Base-by-base conservation (phyloP, 2,113 vertebrate genomes). In the Genyomyrus donnyi region DNA sequence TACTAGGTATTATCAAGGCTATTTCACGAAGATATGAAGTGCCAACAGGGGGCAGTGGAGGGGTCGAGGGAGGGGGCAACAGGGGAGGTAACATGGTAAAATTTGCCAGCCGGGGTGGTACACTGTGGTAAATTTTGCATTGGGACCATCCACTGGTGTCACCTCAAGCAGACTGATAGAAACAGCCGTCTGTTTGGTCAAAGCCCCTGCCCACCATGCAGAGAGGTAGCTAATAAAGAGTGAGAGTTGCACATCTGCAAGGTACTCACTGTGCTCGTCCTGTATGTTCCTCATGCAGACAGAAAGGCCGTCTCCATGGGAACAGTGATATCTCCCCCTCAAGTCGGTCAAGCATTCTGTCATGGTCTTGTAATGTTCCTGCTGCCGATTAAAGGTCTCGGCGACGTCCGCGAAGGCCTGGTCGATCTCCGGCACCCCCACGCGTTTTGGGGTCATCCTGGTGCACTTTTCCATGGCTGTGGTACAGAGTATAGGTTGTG, bases 301-400 rank as follows among this genome's bases (percentile, higher is more conserved):
- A 80, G 90, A 83, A 3, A 96, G 84, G 5, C 31, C 52, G 15
- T 91, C 91, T 6, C 24, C 21, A 8, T 83, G 10, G 48, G 90
- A 48, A 5, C 93, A 95, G 10, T 50, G 77, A 8, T 92, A 94
- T 70, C 70, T 80, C 52, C 89, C 88, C 39, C 88, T 92, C 90
- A 97, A 92, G 48, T 50, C 92, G 24, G 17, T 90, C 80, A 92
- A 83, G 46, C 91, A 92, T 89, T 74, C 90, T 5, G 48, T 80
- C 96, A 96, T 94, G 42, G 90, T 90, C 88, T 94, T 88, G 21
- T 95, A 94, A 56, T 92, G 42, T 0, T 91, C 89, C 1, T 95
- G 95, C 91, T 96, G 95, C 90, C 95, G 88, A 11, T 95, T 96
- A 88, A 96, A 97, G 3, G 91, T 91, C 27, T 93, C 92, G 0